Conservation (phyloP, 2,113 vertebrate genomes). For the Cephalopterus ornatus region DNA sequence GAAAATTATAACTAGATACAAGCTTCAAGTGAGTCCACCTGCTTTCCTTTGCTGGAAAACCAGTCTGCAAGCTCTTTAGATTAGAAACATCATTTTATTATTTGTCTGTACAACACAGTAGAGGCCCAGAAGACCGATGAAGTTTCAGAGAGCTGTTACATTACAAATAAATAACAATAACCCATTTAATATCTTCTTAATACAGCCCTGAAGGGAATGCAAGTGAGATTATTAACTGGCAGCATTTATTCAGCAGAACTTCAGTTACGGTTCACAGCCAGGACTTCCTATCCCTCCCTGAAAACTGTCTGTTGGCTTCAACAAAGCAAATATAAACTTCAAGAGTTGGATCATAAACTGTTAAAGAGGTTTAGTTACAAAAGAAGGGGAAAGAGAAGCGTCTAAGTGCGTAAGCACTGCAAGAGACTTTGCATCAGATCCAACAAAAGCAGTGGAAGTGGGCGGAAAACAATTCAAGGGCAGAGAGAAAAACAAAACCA, state of each 20-base stretch:
- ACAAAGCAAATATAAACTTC: neutral
- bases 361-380: neutral
- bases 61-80: neutral
- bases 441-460: constrained; percentile 31
- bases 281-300: neutral
- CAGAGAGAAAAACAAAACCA: neutral
- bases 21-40: neutral
- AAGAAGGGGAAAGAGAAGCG: neutral
- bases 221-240: neutral
- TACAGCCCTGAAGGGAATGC: constrained; percentile 12
- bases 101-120: constrained; percentile 13
- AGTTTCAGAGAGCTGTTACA: neutral
- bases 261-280: neutral
- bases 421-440: neutral
- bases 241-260: neutral
- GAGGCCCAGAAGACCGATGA: neutral
- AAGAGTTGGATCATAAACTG: neutral
- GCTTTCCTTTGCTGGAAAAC: neutral
- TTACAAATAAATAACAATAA: constrained; percentile 52
- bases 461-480: neutral
- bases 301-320: neutral
- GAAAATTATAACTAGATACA: neutral
- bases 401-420: neutral
- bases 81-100: constrained; percentile 14
- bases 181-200: constrained; percentile 50